Evolutionary conservation across 2,888 invertebrate genomes (phyloP), one percentile per base, ranked within the genome.

Genomic region (Hybos culiciformis): DNA sequence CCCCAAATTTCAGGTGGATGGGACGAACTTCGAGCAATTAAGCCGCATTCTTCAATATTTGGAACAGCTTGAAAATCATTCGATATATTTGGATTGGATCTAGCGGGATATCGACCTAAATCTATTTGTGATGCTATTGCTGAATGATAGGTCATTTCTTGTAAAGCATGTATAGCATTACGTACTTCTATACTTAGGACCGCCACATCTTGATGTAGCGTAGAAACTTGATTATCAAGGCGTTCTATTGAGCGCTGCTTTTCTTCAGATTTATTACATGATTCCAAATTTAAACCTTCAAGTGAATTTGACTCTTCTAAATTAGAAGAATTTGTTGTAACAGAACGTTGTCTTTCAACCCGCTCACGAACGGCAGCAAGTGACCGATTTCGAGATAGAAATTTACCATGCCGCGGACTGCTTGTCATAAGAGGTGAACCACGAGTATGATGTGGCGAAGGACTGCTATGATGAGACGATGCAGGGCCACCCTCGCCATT

Each of bases 1-100:
- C 79, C 80, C 63, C 86, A 82, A 49, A 85, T 84, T 55, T 86
- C 86, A 1, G 86, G 84, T 0, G 86, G 86, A 66, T 87, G 86
- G 3, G 86, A 87, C 44, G 82, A 81, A 58, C 83, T 80, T 45
- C 86, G 72, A 2, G 83, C 83, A 41, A 87, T 70, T 48, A 75
- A 66, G 1, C 46, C 47, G 47, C 71, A 73, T 4, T 68, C 43
- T n/a, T 34, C 21, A 2, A 23, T 37, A 18, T 41, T 43, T 14
- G 38, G 26, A 24, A 45, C 32, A 9, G 39, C 37, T 19, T 73
- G 68, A 36, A 36, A 36, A 42, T 66, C 59, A 54, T 70, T 53
- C 49, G 79, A 77, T 29, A 83, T 71, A 58, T 82, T 86, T 5
- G 86, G 86, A 59, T 86, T 86, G 46, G 86, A 86, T 58, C 82